Evolutionary conservation across 2,113 vertebrate genomes (phyloP), one percentile per base, ranked within the genome.

Genomic region (Scopus umbretta): DNA sequence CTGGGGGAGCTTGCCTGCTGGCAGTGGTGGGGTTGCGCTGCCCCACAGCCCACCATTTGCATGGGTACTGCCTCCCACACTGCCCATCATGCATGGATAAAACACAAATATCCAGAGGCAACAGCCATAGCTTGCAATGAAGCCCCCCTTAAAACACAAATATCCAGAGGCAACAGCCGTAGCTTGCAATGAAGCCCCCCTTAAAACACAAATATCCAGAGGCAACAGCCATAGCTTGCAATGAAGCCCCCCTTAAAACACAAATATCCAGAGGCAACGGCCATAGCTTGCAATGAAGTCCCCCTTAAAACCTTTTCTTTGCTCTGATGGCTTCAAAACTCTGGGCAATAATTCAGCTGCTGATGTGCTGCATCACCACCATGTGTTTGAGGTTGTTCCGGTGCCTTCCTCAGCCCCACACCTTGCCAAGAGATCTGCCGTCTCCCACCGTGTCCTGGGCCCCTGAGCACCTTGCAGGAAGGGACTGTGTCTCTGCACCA

Each of bases 21-120:
- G 36, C 78, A 94, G 21, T 3, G 3, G 13, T 25, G 56, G 19
- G 52, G 16, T 62, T 1, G 0, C 22, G 5, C 34, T 78, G 63
- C 45, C 23, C 56, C 52, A 62, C 21, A 59, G 42, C 67, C 80
- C 42, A 16, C 13, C 0, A 0, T 71, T 45, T 1, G 0, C 0
- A 0, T 17, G 34, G 36, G 7, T 14, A 15, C 40, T 56, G 45
- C 67, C 63, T 95, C 42, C 40, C 27, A 40, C 22, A 7, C 14
- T 40, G 40, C 47, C 40, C 47, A 10, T 3, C 12, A 0, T 6
- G 47, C 21, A 9, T 7, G 16, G 42, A 21, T 36, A 61, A 87
- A 82, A 27, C 70, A 63, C 47, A 75, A 62, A 52, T 17, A 80
- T 6, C 12, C 38, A 56, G 38, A 62, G 29, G 32, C 42, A 88